These are phyloP conservation scores for Operophtera brumata DNA, from an alignment of 2,888 invertebrate genomes.

Conservation along the genomic window DNA sequence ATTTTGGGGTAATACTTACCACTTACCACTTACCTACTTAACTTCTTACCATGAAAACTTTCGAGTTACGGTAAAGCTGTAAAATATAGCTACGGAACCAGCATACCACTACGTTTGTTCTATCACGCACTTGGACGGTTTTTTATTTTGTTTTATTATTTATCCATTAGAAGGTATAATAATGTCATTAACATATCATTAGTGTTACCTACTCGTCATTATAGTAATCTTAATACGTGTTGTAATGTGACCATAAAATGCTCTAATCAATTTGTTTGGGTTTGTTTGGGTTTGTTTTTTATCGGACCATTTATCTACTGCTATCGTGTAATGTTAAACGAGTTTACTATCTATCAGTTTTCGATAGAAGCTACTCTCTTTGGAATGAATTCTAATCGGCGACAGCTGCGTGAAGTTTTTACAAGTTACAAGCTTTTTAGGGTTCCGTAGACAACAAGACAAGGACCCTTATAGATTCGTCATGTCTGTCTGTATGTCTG, in stretches of 20 bases:
- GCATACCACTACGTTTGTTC: too few species aligned
- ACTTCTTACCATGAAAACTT: too few species aligned
- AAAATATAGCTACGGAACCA: too few species aligned
- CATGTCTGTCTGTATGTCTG: too few species aligned
- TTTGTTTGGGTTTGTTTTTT: constrained; percentile 29
- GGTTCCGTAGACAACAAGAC: too few species aligned
- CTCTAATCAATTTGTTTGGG: constrained; percentile 33
- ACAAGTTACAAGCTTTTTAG: too few species aligned
- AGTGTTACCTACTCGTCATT: constrained; percentile 14
- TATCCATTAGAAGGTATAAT: constrained; percentile 49
- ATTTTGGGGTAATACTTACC: too few species aligned
- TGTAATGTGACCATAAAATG: constrained; percentile 28
- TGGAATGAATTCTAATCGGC: not conserved
- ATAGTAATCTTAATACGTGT: constrained; percentile 28
- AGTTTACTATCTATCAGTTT: not conserved
- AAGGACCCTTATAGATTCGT: too few species aligned
- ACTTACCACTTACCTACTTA: too few species aligned
- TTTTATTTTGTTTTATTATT: constrained; percentile 46
- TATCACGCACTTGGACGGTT: not conserved
- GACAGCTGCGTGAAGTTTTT: too few species aligned
- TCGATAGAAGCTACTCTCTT: not conserved
- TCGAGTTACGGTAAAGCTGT: too few species aligned
- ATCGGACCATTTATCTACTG: constrained; percentile 11
- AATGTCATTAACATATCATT: constrained; percentile 48
- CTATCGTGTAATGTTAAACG: not conserved